Conservation (phyloP, 2,113 vertebrate species). For the Pardalotus punctatus region DNA sequence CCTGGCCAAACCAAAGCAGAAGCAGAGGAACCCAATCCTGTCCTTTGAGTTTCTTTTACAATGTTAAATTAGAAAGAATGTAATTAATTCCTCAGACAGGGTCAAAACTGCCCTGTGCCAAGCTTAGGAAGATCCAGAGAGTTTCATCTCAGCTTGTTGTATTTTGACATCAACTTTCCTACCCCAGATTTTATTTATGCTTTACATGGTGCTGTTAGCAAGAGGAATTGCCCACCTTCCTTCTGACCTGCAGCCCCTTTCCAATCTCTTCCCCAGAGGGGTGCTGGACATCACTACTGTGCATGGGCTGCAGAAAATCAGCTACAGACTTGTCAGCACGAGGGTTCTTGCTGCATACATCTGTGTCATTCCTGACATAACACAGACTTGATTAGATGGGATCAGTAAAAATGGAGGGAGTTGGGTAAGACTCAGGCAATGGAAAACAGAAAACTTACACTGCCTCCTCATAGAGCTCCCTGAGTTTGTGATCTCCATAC, state of each 20-base stretch:
- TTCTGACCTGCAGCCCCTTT: not conserved
- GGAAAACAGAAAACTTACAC: not conserved
- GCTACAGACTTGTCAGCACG: not conserved
- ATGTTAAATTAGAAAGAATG: not conserved
- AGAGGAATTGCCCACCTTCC: not conserved
- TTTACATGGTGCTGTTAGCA: not conserved
- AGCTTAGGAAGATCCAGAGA: not conserved
- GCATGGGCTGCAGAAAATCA: not conserved
- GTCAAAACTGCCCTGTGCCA: not conserved
- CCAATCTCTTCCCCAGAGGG: not conserved
- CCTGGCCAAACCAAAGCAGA: not conserved
- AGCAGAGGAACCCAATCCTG: not conserved
- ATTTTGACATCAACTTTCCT: not conserved
- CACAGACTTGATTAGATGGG: not conserved
- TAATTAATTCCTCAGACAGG: not conserved
- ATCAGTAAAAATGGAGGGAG: not conserved
- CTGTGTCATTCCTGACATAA: not conserved
- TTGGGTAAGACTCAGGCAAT: not conserved
- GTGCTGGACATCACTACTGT: not conserved
- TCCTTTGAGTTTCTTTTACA: not conserved
- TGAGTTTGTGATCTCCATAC: fast-evolving
- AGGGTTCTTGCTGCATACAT: not conserved
- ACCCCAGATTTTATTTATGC: not conserved
- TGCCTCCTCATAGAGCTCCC: not conserved
- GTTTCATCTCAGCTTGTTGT: not conserved